These are phyloP conservation scores for Rhodinocichla rosea DNA, from an alignment of 2,113 vertebrate species.

Conservation along the genomic window DNA sequence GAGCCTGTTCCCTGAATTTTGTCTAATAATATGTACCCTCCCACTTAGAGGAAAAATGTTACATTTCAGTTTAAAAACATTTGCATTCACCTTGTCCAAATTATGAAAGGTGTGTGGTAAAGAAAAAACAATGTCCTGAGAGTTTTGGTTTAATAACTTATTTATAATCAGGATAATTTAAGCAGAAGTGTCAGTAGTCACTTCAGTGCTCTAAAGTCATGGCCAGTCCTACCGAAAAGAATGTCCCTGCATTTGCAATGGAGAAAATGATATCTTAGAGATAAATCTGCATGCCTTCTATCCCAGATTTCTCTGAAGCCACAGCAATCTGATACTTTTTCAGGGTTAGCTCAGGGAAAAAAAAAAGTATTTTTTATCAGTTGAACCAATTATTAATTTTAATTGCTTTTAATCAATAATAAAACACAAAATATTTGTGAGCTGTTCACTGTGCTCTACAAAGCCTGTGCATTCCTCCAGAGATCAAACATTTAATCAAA, in stretches of 20 bases:
- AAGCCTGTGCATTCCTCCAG: neutral
- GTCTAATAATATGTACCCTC: fast-evolving
- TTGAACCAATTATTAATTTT: constrained; percentile 30
- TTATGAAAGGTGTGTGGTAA: neutral
- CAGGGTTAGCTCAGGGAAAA: neutral
- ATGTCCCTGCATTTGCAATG: neutral
- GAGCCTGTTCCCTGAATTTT: neutral
- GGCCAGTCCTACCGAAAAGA: neutral
- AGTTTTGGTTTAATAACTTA: neutral
- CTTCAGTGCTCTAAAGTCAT: neutral
- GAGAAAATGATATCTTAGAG: neutral
- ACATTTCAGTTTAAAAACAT: fast-evolving
- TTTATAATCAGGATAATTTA: neutral
- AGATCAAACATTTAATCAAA: constrained; percentile 59
- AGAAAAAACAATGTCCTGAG: neutral
- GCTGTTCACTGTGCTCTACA: neutral
- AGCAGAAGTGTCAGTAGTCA: neutral
- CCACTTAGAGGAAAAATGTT: neutral
- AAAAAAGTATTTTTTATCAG: neutral
- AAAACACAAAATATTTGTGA: constrained; percentile 25
- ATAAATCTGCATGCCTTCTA: neutral
- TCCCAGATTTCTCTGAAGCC: neutral
- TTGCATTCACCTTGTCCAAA: neutral
- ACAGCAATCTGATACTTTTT: neutral
- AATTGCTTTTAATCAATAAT: constrained; percentile 42